Base-by-base conservation (phyloP, 2,888 invertebrate genomes). In the Macropis europaea region DNA sequence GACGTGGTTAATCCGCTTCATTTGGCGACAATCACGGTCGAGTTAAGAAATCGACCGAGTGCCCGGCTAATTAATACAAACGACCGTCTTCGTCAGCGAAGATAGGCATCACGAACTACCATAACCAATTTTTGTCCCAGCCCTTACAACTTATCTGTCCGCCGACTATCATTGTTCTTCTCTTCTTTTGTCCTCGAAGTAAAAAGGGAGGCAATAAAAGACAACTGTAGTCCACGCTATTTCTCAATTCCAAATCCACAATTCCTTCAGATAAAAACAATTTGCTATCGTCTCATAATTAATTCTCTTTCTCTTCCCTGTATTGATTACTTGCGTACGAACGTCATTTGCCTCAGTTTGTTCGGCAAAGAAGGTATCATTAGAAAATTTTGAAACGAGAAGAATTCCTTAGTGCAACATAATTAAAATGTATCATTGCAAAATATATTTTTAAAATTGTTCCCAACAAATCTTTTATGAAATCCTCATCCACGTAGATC, bases 11-110 rank as follows among this genome's bases (percentile, higher is more conserved):
- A 47, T 53, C 56, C 57, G 48, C 34, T 54, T 68, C 75, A 56
- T 73, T 81, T 75, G 75, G 32, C 53, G 15, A 50, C 67, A 75
- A 79, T 79, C 77, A 78, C 64, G 62, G 45, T 42, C 42, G 53
- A 74, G 67, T 70, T 68, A 70, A 75, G 70, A 80, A 79, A 75
- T 75, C 70, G 50, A 66, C 61, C 64, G 54, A 64, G 40, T 30
- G 53, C 77, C 48, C 45, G 63, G 69, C 60, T 79, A 79, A 79
- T 79, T 79, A 79, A 77, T 80, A 80, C 70, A 73, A 79, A 81
- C 73, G 75, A 80, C 52, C 53, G 67, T 34, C 64, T 72, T 61
- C 57, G 19, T 54, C 50, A 40, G 52, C 26, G 13, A 22, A 70
- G 68, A 80, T 75, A 77, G 30, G 43, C 59, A 79, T 77, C 77